These are phyloP conservation scores for Anthophora plumipes DNA, from an alignment of 2,888 invertebrate species.

Conservation along the genomic window DNA sequence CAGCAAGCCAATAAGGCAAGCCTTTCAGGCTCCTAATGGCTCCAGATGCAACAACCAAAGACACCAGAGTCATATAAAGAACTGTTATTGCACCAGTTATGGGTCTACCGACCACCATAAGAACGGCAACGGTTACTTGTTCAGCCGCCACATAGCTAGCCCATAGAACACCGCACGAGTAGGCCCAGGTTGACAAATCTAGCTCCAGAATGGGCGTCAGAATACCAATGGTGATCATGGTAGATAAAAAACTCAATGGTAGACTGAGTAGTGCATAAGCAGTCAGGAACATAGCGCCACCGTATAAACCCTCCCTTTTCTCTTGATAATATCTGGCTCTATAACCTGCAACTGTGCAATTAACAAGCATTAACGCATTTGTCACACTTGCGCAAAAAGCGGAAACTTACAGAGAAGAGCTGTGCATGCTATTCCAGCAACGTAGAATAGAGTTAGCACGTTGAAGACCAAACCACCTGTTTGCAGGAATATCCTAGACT, in stretches of 20 bases:
- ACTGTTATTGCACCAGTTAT: conserved; percentile 92
- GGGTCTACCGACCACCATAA: conserved; percentile 92
- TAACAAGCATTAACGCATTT: neutral
- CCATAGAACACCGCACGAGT: conserved; percentile 88
- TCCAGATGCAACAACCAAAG: conserved; percentile 83
- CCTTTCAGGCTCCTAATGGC: conserved; percentile 79
- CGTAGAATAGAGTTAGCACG: conserved; percentile 92
- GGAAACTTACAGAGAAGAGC: conserved; percentile 80
- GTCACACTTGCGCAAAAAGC: neutral
- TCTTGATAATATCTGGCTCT: conserved; percentile 97
- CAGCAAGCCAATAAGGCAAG: conserved; percentile 80
- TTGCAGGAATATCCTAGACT: conserved; percentile 81
- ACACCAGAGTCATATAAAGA: conserved; percentile 91
- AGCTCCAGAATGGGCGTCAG: conserved; percentile 87
- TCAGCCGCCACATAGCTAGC: conserved; percentile 94
- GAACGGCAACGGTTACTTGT: conserved; percentile 92
- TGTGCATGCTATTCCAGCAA: conserved; percentile 83
- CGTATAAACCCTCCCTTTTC: conserved; percentile 94
- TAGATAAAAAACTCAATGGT: conserved; percentile 92
- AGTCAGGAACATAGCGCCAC: conserved; percentile 92
- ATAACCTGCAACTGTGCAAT: conserved; percentile 89
- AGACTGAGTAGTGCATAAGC: conserved; percentile 93
- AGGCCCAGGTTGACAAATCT: conserved; percentile 78
- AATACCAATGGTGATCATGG: conserved; percentile 90
- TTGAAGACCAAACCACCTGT: conserved; percentile 87